phyloP scores from a whole-genome alignment of 2,113 vertebrate species.

The Dipodomys merriami region DNA sequence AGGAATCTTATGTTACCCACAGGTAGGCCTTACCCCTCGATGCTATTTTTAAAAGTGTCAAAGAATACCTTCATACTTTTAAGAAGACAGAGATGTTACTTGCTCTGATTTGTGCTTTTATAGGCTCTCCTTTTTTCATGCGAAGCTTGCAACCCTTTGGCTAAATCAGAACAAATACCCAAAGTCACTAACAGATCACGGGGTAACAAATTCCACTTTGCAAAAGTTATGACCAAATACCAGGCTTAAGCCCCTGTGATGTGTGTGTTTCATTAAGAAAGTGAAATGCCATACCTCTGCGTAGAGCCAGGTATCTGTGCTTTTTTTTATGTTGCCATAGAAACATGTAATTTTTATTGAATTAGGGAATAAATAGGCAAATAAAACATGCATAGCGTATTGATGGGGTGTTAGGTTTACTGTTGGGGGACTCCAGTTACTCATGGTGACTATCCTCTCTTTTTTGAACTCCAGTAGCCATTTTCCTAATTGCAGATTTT shows the following conservation, averaged over 20 bases:
- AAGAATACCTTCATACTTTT: neutral
- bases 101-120: slow-evolving; percentile 23
- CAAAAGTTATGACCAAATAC: slow-evolving; percentile 66
- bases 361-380: slow-evolving; percentile 79
- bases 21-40: neutral
- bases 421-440: slow-evolving; percentile 63
- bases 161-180: slow-evolving; percentile 45
- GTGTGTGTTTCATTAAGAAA: slow-evolving; percentile 81
- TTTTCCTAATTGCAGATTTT: slow-evolving; percentile 59
- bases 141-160: neutral
- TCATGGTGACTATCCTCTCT: slow-evolving; percentile 60
- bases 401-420: slow-evolving; percentile 62
- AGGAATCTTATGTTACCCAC: neutral
- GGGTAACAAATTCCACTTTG: slow-evolving; percentile 67
- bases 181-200: slow-evolving; percentile 42
- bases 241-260: slow-evolving; percentile 71
- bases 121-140: neutral
- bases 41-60: slow-evolving; percentile 25
- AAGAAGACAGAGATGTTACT: slow-evolving; percentile 5
- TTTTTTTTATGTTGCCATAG: slow-evolving; percentile 80
- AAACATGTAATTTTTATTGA: slow-evolving; percentile 82
- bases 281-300: slow-evolving; percentile 66
- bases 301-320: slow-evolving; percentile 70
- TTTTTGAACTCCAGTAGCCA: slow-evolving; percentile 24
- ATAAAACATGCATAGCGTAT: slow-evolving; percentile 83